These are phyloP conservation scores for Meloe dianella DNA, from an alignment of 2,888 invertebrate genomes.

Conservation along the genomic window DNA sequence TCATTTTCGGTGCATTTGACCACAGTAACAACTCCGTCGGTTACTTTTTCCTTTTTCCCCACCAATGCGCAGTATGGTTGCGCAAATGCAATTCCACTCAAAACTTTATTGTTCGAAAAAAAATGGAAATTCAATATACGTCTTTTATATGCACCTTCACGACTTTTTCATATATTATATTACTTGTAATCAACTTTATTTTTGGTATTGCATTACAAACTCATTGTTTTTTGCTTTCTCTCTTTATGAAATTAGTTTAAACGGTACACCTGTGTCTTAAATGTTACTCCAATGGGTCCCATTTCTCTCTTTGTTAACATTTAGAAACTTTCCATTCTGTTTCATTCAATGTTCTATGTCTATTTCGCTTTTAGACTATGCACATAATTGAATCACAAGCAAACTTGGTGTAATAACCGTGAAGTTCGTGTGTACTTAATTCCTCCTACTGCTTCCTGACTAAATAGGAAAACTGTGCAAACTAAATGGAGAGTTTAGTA, in stretches of 20 bases:
- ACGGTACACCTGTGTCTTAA: background rate
- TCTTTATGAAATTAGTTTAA: background rate
- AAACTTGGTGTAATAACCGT: constrained; percentile 33
- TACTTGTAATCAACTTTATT: no score
- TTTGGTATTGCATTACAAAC: no score
- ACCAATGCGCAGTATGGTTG: background rate
- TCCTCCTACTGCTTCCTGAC: constrained; percentile 17
- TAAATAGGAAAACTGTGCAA: constrained; percentile 10
- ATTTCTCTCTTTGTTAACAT: constrained; percentile 1
- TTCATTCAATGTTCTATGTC: background rate
- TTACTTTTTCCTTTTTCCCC: no score
- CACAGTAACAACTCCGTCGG: no score
- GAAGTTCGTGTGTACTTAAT: constrained; percentile 33
- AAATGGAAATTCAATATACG: no score
- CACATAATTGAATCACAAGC: constrained; percentile 30
- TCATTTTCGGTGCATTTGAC: background rate
- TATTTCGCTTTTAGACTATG: constrained; percentile 2
- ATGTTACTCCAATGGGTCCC: background rate
- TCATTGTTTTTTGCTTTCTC: background rate
- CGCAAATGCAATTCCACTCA: background rate
- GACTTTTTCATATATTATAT: no score
- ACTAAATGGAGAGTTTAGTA: constrained; percentile 7
- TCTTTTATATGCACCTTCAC: no score
- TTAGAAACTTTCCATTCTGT: background rate
- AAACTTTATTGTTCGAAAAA: no score